Base-by-base conservation (phyloP, 2,888 invertebrate genomes). In the Ditula angustiorana region DNA sequence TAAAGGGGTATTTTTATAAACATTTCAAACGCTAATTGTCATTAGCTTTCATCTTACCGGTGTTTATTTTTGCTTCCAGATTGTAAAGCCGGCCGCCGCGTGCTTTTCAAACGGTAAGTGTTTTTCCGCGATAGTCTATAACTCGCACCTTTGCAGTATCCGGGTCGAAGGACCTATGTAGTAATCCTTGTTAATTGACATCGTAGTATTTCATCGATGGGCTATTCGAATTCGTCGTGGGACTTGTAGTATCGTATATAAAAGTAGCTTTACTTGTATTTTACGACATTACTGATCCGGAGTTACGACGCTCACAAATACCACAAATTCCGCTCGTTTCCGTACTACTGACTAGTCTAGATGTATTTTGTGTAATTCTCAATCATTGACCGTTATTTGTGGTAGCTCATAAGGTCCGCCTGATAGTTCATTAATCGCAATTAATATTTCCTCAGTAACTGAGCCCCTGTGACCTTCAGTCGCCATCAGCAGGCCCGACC, bases 61-160 rank as follows among this genome's bases (percentile, higher is more conserved):
- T 71, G 69, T 76, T 74, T 71, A 66, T 73, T 74, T 76, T 74
- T 68, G 66, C 71, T 73, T 69, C 26, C 76, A 76, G 77, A 69
- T 71, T 64, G 68, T 67, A 63, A 55, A 63, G 52, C 55, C 58
- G 53, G 37, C 37, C 5, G 41, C 56, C 16, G 35, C 37, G 49
- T 61, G 49, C 41, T 59, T 23, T 37, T 53, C 21, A 57, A 50
- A 67, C 46, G 67, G 52, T 60, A 61, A 66, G 23, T 41, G 37
- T 44, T 53, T 47, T 53, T 53, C 19, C 41, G 26, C 3, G 24
- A 21, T 46, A 26, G n/a, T 24, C 19, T 35, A 23, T 11, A 26
- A 30, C 16, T 13, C 4, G 11, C 5, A 30, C 23, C 33, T 52
- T 44, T 44, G 41, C 24, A 24, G 16, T 50, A 30, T 49, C 55